Conservation (phyloP, 2,113 vertebrate species). For the Solea senegalensis region DNA sequence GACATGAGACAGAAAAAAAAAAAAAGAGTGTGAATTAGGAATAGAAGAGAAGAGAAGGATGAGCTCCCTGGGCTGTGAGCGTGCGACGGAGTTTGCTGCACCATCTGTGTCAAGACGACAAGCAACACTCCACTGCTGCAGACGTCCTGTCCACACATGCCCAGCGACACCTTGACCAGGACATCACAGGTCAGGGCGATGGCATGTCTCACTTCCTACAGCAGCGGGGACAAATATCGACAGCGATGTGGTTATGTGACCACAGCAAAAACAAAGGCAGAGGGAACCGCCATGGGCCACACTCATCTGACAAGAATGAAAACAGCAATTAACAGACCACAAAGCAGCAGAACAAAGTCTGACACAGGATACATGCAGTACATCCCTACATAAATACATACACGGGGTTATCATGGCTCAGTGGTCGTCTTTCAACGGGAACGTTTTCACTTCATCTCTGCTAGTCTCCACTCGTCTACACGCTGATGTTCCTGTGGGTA, state of each 20-base stretch:
- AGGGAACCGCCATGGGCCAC: neutral
- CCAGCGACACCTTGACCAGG: conserved; percentile 29
- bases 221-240: too few species aligned
- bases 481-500: too few species aligned
- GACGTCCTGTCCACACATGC: conserved; percentile 40
- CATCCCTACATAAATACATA: too few species aligned
- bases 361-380: too few species aligned
- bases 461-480: too few species aligned
- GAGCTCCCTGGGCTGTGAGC: conserved; percentile 45
- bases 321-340: neutral
- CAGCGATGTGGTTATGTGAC: neutral
- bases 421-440: too few species aligned
- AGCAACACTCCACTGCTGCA: conserved; percentile 45
- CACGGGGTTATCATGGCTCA: too few species aligned
- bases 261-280: conserved; percentile 14
- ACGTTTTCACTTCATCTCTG: too few species aligned
- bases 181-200: conserved; percentile 31
- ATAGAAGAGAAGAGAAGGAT: conserved; percentile 21
- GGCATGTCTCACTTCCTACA: conserved; percentile 27
- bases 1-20: conserved; percentile 21
- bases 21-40: conserved; percentile 7
- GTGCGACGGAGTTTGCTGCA: conserved; percentile 49
- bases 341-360: neutral
- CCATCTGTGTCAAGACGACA: conserved; percentile 71
- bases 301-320: neutral